These are phyloP conservation scores for Rhea americana DNA, from an alignment of 2,113 vertebrate species.

Conservation along the genomic window DNA sequence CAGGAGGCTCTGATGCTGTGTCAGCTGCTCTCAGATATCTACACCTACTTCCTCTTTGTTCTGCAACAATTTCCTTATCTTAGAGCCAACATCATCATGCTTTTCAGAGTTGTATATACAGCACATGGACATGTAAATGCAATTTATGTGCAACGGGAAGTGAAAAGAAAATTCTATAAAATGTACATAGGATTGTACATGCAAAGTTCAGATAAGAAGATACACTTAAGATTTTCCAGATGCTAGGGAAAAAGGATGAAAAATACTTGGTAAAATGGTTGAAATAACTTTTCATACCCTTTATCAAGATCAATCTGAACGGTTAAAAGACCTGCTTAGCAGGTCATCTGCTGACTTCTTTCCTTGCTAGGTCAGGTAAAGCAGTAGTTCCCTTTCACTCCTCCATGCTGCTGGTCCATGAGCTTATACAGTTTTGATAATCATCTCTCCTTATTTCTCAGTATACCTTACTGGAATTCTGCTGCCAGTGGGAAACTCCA, in stretches of 20 bases:
- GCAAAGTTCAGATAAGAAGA: neutral
- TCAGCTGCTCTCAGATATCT: neutral
- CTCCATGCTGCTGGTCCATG: neutral
- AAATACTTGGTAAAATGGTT: neutral
- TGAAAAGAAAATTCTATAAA: neutral
- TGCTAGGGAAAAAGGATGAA: neutral
- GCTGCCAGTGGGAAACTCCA: neutral
- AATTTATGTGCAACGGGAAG: neutral
- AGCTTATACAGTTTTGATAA: neutral
- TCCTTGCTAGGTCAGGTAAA: neutral
- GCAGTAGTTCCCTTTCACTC: neutral
- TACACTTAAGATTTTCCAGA: neutral
- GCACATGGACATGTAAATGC: fast-evolving
- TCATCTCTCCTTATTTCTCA: neutral
- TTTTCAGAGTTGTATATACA: neutral
- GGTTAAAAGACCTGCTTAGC: neutral
- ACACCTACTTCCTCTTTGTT: neutral
- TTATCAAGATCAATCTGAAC: neutral
- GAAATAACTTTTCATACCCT: neutral
- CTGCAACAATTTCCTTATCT: neutral
- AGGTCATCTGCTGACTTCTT: neutral
- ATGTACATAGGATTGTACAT: neutral
- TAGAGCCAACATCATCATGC: fast-evolving
- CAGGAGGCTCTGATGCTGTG: neutral
- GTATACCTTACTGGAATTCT: neutral